These are phyloP conservation scores for Mythimna impura DNA, from an alignment of 2,888 invertebrate genomes.

Conservation along the genomic window DNA sequence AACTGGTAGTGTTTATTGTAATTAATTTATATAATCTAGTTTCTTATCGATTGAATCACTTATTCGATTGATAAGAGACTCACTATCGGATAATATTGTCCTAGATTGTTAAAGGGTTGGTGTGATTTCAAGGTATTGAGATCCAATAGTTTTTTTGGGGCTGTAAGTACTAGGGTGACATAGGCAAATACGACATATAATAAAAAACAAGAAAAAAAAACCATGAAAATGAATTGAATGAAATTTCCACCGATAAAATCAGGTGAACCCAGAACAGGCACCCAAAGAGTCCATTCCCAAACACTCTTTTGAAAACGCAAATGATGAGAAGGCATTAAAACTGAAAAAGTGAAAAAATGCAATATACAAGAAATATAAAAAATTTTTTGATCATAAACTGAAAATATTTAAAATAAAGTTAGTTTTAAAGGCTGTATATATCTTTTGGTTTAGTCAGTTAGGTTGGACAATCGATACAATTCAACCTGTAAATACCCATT, in stretches of 20 bases:
- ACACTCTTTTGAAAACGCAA: background rate
- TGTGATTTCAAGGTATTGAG: background rate
- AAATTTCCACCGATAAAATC: background rate
- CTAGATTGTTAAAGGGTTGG: constrained; percentile 24
- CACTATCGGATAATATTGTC: constrained; percentile 25
- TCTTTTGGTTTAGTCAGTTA: background rate
- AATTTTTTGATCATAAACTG: too few relatives aligned
- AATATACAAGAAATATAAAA: background rate
- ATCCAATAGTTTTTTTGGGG: background rate
- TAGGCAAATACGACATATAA: too few relatives aligned
- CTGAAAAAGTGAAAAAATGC: background rate
- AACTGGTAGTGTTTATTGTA: constrained; percentile 15
- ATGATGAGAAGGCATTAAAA: background rate
- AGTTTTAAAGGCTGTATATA: background rate
- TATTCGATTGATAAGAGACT: constrained; percentile 18
- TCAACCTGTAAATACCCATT: background rate
- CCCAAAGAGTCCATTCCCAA: too few relatives aligned
- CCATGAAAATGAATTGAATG: background rate
- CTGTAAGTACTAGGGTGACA: too few relatives aligned
- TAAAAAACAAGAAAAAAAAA: too few relatives aligned
- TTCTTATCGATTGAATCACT: constrained; percentile 27
- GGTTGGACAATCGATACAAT: background rate
- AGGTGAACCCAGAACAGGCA: background rate
- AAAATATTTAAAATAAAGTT: background rate
- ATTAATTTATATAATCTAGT: constrained; percentile 17